A percentile compares a stretch with the other conserved stretches of the same genome.
Conservation (phyloP, 2,888 invertebrate genomes). For the Sphaerophoria taeniata region DNA sequence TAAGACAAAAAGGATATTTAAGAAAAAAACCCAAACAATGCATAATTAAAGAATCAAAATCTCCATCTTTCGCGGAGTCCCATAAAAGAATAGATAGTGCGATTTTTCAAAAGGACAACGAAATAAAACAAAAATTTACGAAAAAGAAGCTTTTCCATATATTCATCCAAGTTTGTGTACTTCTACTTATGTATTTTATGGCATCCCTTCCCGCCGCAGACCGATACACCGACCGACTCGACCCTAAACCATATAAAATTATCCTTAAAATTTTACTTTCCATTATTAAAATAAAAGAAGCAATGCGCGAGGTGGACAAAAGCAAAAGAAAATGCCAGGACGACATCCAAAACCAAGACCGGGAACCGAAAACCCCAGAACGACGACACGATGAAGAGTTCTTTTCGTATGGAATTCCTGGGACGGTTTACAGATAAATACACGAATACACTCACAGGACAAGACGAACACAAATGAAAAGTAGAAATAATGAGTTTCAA, state of each 20-base stretch:
- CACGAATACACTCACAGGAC: conserved; percentile 16
- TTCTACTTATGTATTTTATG: neutral
- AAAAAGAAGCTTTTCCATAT: conserved; percentile 19
- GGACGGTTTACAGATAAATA: conserved; percentile 47
- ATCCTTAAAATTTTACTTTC: conserved; percentile 67
- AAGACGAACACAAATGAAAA: conserved; percentile 5
- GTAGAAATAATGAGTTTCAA: conserved; percentile 51
- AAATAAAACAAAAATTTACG: neutral
- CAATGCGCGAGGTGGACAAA: conserved; percentile 58
- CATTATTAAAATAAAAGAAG: conserved; percentile 70
- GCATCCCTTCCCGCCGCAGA: neutral
- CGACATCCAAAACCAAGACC: conserved; percentile 15
- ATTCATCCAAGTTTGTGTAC: neutral
- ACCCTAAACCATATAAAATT: conserved; percentile 52
- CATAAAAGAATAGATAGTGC: conserved; percentile 21
- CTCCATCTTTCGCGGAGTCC: conserved; percentile 37
- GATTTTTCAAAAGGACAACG: conserved; percentile 7
- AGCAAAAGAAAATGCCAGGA: conserved; percentile 40
- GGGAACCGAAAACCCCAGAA: conserved; percentile 3
- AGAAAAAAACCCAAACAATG: conserved; percentile 40
- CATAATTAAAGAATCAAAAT: conserved; percentile 66
- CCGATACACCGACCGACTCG: too few species aligned
- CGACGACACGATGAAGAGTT: conserved; percentile 29
- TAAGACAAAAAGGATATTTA: neutral
- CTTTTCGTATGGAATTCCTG: conserved; percentile 19